Percentiles rank a stretch among this genome's conserved stretches.
Evolutionary conservation across 2,113 vertebrate genomes (phyloP).

Genomic region (Microcebus jonahi): DNA sequence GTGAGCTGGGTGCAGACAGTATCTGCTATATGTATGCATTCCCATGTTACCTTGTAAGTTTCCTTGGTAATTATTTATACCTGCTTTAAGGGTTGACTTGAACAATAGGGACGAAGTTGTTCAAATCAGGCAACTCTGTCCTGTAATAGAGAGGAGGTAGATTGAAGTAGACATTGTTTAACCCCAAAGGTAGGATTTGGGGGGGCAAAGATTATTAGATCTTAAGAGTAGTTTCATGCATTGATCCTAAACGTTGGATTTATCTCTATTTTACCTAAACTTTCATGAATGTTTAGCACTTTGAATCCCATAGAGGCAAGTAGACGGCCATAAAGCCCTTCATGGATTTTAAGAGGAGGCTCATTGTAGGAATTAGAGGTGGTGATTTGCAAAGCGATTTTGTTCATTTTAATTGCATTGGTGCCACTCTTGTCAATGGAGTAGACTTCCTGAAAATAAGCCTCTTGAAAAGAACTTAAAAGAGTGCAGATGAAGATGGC

Average conservation of each 20-base stretch:
- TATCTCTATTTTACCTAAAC: background rate
- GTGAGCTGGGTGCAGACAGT: background rate
- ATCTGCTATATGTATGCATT: background rate
- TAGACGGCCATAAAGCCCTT: background rate
- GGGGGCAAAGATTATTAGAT: background rate
- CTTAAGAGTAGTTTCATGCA: conserved; percentile 33
- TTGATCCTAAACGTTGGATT: background rate
- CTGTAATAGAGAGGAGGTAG: background rate
- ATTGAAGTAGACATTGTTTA: background rate
- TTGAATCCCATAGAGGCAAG: background rate
- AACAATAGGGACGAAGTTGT: background rate
- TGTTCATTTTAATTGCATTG: conserved; percentile 60
- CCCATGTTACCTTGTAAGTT: background rate
- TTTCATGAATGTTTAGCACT: background rate
- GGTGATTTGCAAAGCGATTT: conserved; percentile 57
- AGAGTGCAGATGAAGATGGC: background rate
- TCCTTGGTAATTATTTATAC: background rate
- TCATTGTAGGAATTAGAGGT: conserved; percentile 44
- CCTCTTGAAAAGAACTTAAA: conserved; percentile 37
- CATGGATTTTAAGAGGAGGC: background rate
- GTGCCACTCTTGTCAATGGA: conserved; percentile 56
- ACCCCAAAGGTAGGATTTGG: background rate
- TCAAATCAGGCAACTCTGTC: background rate
- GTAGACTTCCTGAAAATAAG: conserved; percentile 60
- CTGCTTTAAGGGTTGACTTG: background rate